Percentiles rank a stretch among this genome's conserved stretches.
Evolutionary conservation across 2,113 vertebrate species (phyloP).

Genomic region (Hyla sarda): DNA sequence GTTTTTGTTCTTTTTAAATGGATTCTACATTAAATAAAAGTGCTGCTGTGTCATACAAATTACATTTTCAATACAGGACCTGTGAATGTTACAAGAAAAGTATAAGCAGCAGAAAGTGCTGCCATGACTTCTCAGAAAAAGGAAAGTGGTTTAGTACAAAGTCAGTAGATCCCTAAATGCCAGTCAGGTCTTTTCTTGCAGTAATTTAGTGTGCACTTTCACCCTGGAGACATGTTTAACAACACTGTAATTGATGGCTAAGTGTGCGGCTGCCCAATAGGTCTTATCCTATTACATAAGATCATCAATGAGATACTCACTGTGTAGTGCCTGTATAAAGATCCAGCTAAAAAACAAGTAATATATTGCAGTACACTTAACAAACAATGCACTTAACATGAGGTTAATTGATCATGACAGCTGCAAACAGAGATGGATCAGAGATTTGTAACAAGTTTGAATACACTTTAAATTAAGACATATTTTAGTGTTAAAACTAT

Average conservation of each 20-base stretch:
- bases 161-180: conserved; percentile 12
- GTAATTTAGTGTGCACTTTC: conserved; percentile 17
- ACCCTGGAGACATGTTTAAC: conserved; percentile 36
- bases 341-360: background rate
- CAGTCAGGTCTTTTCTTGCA: conserved; percentile 17
- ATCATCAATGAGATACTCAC: too few relatives aligned
- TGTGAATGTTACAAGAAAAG: background rate
- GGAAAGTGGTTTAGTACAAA: conserved; percentile 12
- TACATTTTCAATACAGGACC: too few relatives aligned
- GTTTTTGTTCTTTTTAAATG: background rate
- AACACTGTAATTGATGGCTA: conserved; percentile 23
- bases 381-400: background rate
- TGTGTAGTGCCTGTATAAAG: background rate
- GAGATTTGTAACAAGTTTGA: background rate
- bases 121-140: background rate
- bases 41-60: background rate
- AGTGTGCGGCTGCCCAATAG: conserved; percentile 14
- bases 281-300: conserved; percentile 11
- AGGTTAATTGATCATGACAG: background rate
- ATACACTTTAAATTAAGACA: background rate
- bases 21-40: background rate
- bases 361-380: background rate
- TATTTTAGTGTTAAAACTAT: background rate
- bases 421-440: background rate
- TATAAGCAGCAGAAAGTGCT: background rate